Conservation (phyloP, 2,113 vertebrate species). For the Zootoca vivipara region DNA sequence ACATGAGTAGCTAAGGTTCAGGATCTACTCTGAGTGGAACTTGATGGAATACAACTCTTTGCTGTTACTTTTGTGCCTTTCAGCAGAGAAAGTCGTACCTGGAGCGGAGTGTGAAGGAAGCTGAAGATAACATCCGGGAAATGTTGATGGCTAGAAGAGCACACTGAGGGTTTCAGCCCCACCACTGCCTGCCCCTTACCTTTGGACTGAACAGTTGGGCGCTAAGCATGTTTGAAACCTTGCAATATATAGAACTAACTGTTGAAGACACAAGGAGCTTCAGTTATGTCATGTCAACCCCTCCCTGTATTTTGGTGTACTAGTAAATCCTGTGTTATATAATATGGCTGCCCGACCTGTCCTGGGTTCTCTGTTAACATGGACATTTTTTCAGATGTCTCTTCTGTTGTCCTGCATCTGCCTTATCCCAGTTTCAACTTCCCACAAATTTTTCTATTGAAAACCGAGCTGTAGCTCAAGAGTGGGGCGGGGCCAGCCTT, state of each 20-base stretch:
- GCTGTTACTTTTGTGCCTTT: constrained; percentile 46
- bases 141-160: constrained; percentile 93
- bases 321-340: constrained; percentile 31
- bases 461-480: neutral
- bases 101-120: constrained; percentile 94
- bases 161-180: constrained; percentile 72
- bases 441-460: neutral
- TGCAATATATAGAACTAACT: rapidly evolving
- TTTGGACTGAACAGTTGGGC: neutral
- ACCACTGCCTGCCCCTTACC: neutral
- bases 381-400: rapidly evolving
- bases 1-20: neutral
- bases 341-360: neutral
- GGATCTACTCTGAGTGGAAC: no score
- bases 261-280: neutral
- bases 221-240: neutral
- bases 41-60: neutral
- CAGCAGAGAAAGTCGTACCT: constrained; percentile 96
- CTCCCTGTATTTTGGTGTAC: neutral
- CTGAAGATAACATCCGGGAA: constrained; percentile 95
- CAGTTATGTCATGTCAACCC: neutral
- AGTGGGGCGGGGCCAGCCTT: neutral
- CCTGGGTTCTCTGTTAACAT: rapidly evolving
- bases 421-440: no score
- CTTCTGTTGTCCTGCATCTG: neutral